Base-by-base conservation (phyloP, 2,113 vertebrate species). In the Gnathonemus longibarbis region DNA sequence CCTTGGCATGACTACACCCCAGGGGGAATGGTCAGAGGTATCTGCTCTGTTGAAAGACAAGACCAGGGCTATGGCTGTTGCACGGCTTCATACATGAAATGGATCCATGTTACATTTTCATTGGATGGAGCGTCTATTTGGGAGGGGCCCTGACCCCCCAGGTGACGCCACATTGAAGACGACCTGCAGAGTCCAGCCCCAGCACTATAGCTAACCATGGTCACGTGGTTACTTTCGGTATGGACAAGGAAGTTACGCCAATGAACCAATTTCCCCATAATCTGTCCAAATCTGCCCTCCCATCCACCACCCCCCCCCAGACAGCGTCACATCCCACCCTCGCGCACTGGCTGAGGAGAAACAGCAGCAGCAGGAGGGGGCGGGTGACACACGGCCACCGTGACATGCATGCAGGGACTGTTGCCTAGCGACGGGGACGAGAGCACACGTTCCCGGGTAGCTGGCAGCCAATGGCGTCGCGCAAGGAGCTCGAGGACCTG, bases 381-480 rank as follows among this genome's bases (percentile, higher is more conserved):
- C 45, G 85, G 52, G 53, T 49, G 70, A 53, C 85, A 90, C 89
- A 48, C 84, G 58, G 56, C 53, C 52, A 58, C 56, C 48, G 46
- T 27, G 84, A 91, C 92, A 94, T 91, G 92, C 91, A 93, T 74
- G 87, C 92, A 93, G 93, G 93, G 93, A 93, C 93, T 96, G 96
- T 96, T 96, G 94, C 96, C 93, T 96, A 95, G 96, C 94, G 95
- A 96, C 95, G 92, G 91, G 94, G 94, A 95, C 94, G 94, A 62
- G 94, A 94, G 94, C 94, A 95, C 93, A 95, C 95, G 94, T 95
- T 96, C 94, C 92, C 91, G 92, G 94, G 91, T 90, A 95, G 91
- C 93, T 90, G 91, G 94, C 90, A 89, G 86, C 74, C 50, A 90
- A 66, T 84, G 52, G 66, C 53, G 24, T 87, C 50, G 50, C 66